These are phyloP conservation scores for Diplosoma virens DNA, from an alignment of 23 tunicate species.

Conservation along the genomic window DNA sequence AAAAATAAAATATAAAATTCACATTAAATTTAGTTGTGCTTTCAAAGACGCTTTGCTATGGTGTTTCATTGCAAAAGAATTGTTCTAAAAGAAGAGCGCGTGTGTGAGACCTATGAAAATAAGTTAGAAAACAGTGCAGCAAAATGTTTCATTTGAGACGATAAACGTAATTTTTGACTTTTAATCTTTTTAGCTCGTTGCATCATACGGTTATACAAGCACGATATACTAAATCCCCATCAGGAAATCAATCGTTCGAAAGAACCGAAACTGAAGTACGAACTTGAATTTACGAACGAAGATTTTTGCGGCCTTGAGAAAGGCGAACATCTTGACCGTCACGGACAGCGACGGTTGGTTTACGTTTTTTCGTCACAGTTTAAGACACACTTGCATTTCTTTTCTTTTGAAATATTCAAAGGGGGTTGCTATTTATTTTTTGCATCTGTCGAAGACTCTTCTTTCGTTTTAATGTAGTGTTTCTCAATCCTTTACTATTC, in stretches of 20 bases:
- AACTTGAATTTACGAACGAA: conserved; percentile 58
- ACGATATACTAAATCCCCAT: conserved; percentile 29
- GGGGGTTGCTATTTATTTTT: too few species aligned
- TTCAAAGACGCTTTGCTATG: too few species aligned
- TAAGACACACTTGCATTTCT: background rate
- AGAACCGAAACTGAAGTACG: conserved; percentile 63
- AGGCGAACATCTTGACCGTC: conserved; percentile 65
- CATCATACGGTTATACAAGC: conserved; percentile 59
- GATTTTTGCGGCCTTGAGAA: conserved; percentile 90
- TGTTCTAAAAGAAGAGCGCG: too few species aligned
- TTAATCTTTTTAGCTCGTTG: conserved; percentile 37
- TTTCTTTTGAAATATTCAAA: background rate
- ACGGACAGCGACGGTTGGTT: conserved; percentile 74
- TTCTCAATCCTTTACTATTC: too few species aligned
- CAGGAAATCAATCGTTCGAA: conserved; percentile 30
- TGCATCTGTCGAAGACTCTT: too few species aligned
- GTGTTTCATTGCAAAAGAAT: too few species aligned
- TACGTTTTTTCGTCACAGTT: background rate
- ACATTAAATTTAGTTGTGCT: too few species aligned
- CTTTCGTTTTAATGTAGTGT: too few species aligned
- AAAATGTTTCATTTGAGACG: background rate
- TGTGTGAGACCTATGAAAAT: too few species aligned
- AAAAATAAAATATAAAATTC: too few species aligned
- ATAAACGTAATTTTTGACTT: background rate
- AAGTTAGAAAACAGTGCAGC: too few species aligned